Evolutionary conservation across 2,797 vertebrate genomes (phyloP), one percentile per base, ranked within the genome.

Genomic region (Limnodromus scolopaceus): DNA sequence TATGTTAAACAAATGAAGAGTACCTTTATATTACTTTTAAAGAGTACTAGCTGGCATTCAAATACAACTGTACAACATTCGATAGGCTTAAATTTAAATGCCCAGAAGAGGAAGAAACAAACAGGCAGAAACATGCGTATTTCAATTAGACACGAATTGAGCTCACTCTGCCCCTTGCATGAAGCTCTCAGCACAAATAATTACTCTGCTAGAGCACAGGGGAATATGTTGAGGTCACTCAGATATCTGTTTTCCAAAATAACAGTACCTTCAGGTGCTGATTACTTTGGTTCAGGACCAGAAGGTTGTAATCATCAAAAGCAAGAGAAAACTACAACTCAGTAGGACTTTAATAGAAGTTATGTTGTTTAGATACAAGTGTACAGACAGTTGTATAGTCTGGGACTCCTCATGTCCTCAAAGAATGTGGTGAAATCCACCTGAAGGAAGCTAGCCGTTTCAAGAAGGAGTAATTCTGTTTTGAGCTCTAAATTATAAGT

Each of bases 151-250:
- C 8, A 28, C 22, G 27, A 92, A 83, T 5, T 60, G 11, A 72
- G 7, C 3, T 48, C 38, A 32, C 6, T 45, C 15, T 45, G 3
- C 1, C 3, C 9, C 7, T 71, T 68, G 24, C 0, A 0, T 34
- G 14, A 75, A 92, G 10, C 3, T 55, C 19, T 57, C 12, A 48
- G 3, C 16, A 34, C 15, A 76, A 81, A 64, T 54, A 39, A 45
- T 60, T 92, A 64, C 76, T 17, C 61, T 84, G 7, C 45, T n/a
- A 78, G 28, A 71, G 3, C 6, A 64, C 2, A 16, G 36, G 10
- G 28, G 36, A 81, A 2, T 14, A 15, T 17, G 4, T 5, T 46
- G 0, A 0, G 9, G 32, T 81, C 34, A 45, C 11, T 43, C 25
- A 57, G 8, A 43, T 13, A 14, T 63, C 12, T 85, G 14, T 36